Percentiles rank a stretch among this genome's conserved stretches.
Evolutionary conservation across 2,888 invertebrate species (phyloP).

Genomic region (Aleiodes testaceus): DNA sequence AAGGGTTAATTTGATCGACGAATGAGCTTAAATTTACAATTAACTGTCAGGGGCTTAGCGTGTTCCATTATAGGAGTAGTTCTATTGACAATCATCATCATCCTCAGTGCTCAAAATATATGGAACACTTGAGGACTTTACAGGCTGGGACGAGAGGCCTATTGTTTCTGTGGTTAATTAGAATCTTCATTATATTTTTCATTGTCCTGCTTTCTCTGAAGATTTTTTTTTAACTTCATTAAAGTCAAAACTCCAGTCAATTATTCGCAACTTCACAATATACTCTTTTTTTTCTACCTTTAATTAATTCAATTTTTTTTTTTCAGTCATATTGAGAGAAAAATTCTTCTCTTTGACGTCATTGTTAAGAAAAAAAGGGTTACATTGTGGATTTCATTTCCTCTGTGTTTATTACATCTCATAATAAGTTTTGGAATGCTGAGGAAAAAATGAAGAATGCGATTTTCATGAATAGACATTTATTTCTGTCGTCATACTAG

Average conservation of each 20-base stretch:
- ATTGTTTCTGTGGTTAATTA: slow-evolving; percentile 21
- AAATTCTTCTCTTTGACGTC: too few species aligned
- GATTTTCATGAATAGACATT: slow-evolving; percentile 12
- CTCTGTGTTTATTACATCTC: too few species aligned
- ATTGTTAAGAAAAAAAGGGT: too few species aligned
- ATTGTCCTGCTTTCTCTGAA: background rate
- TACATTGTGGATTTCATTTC: too few species aligned
- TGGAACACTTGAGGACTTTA: background rate
- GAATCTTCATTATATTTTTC: slow-evolving; percentile 22
- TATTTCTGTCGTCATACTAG: slow-evolving; percentile 10
- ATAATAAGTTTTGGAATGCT: background rate
- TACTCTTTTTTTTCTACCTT: background rate
- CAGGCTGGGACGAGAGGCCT: background rate
- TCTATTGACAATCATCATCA: slow-evolving; percentile 20
- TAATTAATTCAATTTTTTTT: background rate
- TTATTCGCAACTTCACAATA: background rate
- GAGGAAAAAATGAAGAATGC: background rate
- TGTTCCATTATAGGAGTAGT: slow-evolving; percentile 13
- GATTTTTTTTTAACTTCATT: background rate
- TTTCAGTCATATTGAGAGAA: too few species aligned
- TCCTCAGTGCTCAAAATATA: background rate
- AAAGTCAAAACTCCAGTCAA: too few species aligned
- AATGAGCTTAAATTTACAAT: slow-evolving; percentile 11
- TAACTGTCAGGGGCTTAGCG: slow-evolving; percentile 9
- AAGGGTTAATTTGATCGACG: slow-evolving; percentile 6